Evolutionary conservation across 1,140 invertebrate genomes (phyloP), one percentile per base, ranked within the genome.

Genomic region (Nasonia vitripennis): DNA sequence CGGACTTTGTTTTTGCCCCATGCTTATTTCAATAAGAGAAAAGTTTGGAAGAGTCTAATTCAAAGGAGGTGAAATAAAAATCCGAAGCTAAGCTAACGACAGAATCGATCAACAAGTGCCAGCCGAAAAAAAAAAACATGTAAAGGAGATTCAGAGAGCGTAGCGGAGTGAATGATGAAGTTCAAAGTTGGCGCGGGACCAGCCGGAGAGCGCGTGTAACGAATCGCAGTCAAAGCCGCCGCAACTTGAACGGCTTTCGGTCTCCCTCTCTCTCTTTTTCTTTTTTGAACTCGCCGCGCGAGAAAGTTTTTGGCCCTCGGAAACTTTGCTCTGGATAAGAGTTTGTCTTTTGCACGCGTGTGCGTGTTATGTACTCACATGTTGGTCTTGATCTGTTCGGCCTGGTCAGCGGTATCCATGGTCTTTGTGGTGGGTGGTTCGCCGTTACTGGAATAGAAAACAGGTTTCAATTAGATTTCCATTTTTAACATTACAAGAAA

Each of bases 381-480:
- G 97, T 96, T 88, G 98, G 97, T 94, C 96, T 95, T 89, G 95
- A 96, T 93, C 96, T 96, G 90, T 97, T 97, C 71, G 97, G 97
- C 92, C 97, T 95, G 74, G 96, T 97, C 88, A 98, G 94, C 78
- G 97, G 97, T 91, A 99, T 97, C 98, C 98, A 99, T 91, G 97
- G 98, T 93, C 98, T 95, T 90, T 97, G 97, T 75, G 98, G 98
- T 84, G 98, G 98, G 91, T 96, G 95, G 88, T 96, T 96, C 87
- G 97, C 96, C 90, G 96, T 97, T 90, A 99, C 98, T 99, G 95
- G 87, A 97, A 97, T 92, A 92, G 90, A 73, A 37, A 12, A 23
- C 55, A 62, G n/a, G 55, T 62, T 62, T 62, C n/a, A n/a, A 62
- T 62, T 20, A 62, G 55, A 62, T 62, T 62, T 62, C 7, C 2